A percentile compares a stretch with the other conserved stretches of the same genome.
These are phyloP conservation scores for Harpagifer antarcticus DNA, from an alignment of 2,797 vertebrate genomes.

Conservation along the genomic window DNA sequence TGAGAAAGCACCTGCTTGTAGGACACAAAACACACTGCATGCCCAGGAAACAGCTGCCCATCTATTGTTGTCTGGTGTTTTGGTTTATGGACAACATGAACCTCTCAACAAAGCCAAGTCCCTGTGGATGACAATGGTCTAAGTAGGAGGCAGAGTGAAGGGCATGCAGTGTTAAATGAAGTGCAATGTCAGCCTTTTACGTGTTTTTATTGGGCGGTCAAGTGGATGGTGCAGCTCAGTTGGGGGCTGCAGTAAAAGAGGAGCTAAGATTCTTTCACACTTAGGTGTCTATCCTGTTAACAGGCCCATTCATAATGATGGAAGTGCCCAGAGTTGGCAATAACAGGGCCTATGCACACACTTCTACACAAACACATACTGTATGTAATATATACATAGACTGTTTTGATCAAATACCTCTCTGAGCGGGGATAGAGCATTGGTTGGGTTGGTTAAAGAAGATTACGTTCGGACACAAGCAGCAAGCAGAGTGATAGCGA, in stretches of 20 bases:
- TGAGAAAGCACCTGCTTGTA: conserved; percentile 69
- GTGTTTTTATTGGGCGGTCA: conserved; percentile 70
- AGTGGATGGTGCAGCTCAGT: conserved; percentile 51
- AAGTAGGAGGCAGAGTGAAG: conserved; percentile 72
- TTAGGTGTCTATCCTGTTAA: conserved; percentile 66
- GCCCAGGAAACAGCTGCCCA: conserved; percentile 76
- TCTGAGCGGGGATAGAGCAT: background rate
- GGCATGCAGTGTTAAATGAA: conserved; percentile 72
- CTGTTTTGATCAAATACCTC: background rate
- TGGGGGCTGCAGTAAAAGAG: conserved; percentile 69
- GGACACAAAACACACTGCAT: conserved; percentile 55
- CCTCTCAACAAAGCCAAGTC: conserved; percentile 73
- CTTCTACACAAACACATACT: conserved; percentile 2
- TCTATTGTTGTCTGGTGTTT: conserved; percentile 76
- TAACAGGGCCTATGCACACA: conserved; percentile 5
- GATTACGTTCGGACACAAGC: background rate
- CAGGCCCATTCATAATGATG: conserved; percentile 39
- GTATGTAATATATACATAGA: background rate
- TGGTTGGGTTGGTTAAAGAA: background rate
- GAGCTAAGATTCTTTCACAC: conserved; percentile 71
- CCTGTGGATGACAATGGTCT: conserved; percentile 63
- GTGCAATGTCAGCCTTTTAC: conserved; percentile 74
- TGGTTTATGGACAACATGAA: conserved; percentile 77
- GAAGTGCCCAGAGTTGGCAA: background rate
- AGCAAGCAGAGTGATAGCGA: background rate